These are phyloP conservation scores for Liodrosophila aerea DNA, from an alignment of 2,888 invertebrate species.

Conservation along the genomic window DNA sequence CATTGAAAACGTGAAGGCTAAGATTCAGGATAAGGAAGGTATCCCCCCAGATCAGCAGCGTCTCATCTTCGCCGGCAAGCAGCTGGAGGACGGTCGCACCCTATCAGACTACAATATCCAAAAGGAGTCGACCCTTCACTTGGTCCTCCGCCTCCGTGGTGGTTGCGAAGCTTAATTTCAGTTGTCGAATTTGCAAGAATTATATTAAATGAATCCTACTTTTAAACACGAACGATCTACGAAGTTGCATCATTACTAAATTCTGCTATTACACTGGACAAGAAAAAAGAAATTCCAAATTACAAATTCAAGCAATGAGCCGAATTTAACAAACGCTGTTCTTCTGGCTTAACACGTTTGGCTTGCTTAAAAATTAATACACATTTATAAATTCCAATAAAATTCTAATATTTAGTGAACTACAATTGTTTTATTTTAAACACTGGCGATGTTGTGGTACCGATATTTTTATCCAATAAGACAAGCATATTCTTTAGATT, in stretches of 20 bases:
- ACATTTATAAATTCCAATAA: slow-evolving; percentile 29
- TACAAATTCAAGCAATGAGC: slow-evolving; percentile 37
- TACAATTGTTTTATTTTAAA: too few species aligned
- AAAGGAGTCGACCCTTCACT: too few species aligned
- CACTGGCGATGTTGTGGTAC: too few species aligned
- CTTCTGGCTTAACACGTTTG: slow-evolving; percentile 39
- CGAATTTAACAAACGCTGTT: slow-evolving; percentile 23
- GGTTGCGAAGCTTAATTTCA: slow-evolving; percentile 83
- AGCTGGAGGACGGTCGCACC: too few species aligned
- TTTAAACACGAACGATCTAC: slow-evolving; percentile 28
- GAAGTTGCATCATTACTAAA: slow-evolving; percentile 33
- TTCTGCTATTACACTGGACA: slow-evolving; percentile 29
- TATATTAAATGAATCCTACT: slow-evolving; percentile 14
- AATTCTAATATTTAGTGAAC: slow-evolving; percentile 13
- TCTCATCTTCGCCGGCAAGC: too few species aligned
- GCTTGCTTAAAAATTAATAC: slow-evolving; percentile 45
- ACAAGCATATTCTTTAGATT: too few species aligned
- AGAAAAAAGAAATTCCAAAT: slow-evolving; percentile 40
- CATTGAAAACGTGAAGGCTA: too few species aligned
- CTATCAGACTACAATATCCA: slow-evolving; percentile 21
- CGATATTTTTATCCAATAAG: too few species aligned
- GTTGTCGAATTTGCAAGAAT: slow-evolving; percentile 15
- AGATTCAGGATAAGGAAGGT: too few species aligned
- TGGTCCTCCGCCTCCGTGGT: slow-evolving; percentile 83
- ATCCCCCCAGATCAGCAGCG: too few species aligned